These are phyloP conservation scores for Dromaius novaehollandiae DNA, from an alignment of 2,113 vertebrate genomes.

Conservation along the genomic window DNA sequence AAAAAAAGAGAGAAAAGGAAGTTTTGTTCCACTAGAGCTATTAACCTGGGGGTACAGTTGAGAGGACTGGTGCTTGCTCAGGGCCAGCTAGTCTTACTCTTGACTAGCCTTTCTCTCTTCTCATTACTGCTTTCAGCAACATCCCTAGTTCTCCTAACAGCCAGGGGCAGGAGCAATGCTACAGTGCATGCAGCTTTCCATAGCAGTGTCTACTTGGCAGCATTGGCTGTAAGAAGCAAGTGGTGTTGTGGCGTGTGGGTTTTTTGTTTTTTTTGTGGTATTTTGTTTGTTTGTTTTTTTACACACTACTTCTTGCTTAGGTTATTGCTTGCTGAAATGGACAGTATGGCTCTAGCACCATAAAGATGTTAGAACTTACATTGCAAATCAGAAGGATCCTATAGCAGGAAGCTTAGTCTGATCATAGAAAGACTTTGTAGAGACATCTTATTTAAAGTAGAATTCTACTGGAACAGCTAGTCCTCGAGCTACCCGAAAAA, in stretches of 20 bases:
- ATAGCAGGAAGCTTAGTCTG: neutral
- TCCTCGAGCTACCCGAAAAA: neutral
- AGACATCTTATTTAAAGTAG: neutral
- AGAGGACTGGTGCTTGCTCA: neutral
- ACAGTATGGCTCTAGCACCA: neutral
- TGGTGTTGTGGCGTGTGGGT: too few species aligned
- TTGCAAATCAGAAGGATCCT: neutral
- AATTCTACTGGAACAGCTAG: neutral
- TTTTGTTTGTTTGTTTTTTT: neutral
- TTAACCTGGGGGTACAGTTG: neutral
- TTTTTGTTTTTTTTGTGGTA: too few species aligned
- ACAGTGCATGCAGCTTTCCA: neutral
- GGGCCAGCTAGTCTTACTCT: neutral
- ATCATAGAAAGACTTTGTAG: neutral
- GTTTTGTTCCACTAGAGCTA: neutral
- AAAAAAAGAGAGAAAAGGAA: neutral
- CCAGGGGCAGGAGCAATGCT: neutral
- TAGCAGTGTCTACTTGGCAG: neutral
- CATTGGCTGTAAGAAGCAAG: neutral
- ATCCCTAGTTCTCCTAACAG: neutral
- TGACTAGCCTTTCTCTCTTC: neutral
- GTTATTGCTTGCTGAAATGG: neutral
- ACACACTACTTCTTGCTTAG: neutral
- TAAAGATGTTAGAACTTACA: accelerated
- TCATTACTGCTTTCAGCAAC: neutral